phyloP scores from a whole-genome alignment of 2,888 invertebrate genomes.

The Oegoconia quadripuncta region DNA sequence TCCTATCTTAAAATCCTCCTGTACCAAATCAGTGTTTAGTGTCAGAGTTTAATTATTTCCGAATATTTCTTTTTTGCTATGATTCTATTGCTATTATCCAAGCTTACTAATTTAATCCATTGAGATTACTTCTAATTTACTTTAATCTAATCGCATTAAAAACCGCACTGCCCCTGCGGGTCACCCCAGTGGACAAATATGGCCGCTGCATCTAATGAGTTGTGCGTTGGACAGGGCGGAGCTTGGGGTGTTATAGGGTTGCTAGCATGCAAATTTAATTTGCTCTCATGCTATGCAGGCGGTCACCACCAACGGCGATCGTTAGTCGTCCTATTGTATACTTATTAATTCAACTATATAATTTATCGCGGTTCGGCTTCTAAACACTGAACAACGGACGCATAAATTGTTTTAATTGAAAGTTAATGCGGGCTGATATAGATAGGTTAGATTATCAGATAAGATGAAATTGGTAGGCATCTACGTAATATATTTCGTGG shows the following conservation, averaged over 20 bases:
- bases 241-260: conserved; percentile 46
- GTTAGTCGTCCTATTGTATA: conserved; percentile 63
- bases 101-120: too few relatives aligned
- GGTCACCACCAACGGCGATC: conserved; percentile 54
- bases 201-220: conserved; percentile 45
- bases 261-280: conserved; percentile 74
- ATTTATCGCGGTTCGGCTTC: conserved; percentile 57
- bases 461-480: too few relatives aligned
- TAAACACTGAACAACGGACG: conserved; percentile 37
- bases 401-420: conserved; percentile 72
- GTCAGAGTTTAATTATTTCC: too few relatives aligned
- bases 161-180: conserved; percentile 35
- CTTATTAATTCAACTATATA: conserved; percentile 71
- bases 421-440: conserved; percentile 62
- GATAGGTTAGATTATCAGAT: conserved; percentile 20
- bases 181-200: conserved; percentile 44
- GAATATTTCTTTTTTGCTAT: too few relatives aligned
- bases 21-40: too few relatives aligned
- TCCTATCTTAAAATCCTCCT: too few relatives aligned
- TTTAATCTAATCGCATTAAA: conserved; percentile 39
- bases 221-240: conserved; percentile 29
- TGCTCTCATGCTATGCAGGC: conserved; percentile 55
- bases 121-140: neutral
- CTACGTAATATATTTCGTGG: too few relatives aligned
- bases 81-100: too few relatives aligned